Percentiles rank a stretch among this genome's conserved stretches.
These are phyloP conservation scores for Emydoidea blandingii DNA, from an alignment of 2,797 vertebrate genomes.

Conservation along the genomic window DNA sequence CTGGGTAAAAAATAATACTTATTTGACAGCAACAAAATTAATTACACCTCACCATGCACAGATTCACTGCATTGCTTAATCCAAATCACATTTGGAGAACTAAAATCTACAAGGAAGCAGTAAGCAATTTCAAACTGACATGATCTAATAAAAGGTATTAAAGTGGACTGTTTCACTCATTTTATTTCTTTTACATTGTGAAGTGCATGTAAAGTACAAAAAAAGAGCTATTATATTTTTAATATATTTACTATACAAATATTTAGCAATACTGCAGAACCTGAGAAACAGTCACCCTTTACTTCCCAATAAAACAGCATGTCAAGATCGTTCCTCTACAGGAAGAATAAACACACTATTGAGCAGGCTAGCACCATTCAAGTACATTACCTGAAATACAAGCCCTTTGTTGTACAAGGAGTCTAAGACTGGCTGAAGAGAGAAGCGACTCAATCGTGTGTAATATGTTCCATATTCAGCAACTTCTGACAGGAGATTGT, in stretches of 20 bases:
- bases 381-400: conserved; percentile 91
- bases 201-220: not conserved
- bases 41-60: not conserved
- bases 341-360: not conserved
- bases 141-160: not conserved
- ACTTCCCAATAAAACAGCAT: not conserved
- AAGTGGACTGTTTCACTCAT: not conserved
- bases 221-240: not conserved
- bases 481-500: conserved; percentile 90
- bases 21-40: not conserved
- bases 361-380: not conserved
- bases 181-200: not conserved
- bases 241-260: not conserved
- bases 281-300: not conserved
- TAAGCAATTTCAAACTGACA: not conserved
- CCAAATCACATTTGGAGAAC: not conserved
- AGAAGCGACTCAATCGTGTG: conserved; percentile 91
- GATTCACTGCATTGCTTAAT: not conserved
- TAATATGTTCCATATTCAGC: conserved; percentile 94
- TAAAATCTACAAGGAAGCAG: not conserved
- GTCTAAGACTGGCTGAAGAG: conserved; percentile 88
- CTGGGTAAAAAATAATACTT: not conserved
- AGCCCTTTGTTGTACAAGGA: conserved; percentile 87
- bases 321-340: not conserved
- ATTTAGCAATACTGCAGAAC: not conserved